phyloP scores from a whole-genome alignment of 2,888 invertebrate genomes.

The Tetrapedia diversipes region DNA sequence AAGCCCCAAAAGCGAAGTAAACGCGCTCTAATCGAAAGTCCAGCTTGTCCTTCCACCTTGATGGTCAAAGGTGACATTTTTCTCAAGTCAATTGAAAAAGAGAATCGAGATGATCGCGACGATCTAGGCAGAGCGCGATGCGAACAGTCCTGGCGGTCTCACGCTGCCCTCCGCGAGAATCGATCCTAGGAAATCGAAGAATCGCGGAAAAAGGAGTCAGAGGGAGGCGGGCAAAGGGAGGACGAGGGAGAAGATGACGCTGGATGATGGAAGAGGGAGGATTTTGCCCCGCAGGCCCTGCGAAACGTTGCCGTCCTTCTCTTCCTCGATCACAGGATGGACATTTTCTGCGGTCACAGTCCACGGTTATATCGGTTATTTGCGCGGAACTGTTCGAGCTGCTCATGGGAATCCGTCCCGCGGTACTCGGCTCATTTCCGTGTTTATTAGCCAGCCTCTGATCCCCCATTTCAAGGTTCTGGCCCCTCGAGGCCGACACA shows the following conservation, averaged over 20 bases:
- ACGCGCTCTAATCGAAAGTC: too few species aligned
- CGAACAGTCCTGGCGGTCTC: slow-evolving; percentile 57
- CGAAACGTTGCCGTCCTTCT: not conserved
- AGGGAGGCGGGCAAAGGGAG: not conserved
- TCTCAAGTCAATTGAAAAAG: too few species aligned
- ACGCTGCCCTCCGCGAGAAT: slow-evolving; percentile 69
- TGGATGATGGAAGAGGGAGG: slow-evolving; percentile 28
- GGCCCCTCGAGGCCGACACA: not conserved
- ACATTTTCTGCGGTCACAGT: slow-evolving; percentile 73
- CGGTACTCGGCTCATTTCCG: slow-evolving; percentile 64
- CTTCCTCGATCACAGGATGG: slow-evolving; percentile 41
- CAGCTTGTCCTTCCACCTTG: not conserved
- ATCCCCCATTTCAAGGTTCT: slow-evolving; percentile 6
- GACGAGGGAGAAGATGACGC: not conserved
- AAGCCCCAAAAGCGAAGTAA: too few species aligned
- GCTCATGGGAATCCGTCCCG: slow-evolving; percentile 70
- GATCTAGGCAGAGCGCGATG: too few species aligned
- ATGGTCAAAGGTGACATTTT: too few species aligned
- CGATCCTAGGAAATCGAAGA: slow-evolving; percentile 60
- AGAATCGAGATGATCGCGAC: too few species aligned
- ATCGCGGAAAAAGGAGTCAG: slow-evolving; percentile 35
- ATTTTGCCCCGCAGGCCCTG: slow-evolving; percentile 40
- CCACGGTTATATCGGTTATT: slow-evolving; percentile 74
- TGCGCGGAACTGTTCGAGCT: slow-evolving; percentile 57
- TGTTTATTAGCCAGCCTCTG: slow-evolving; percentile 60